phyloP scores from a whole-genome alignment of 2,888 invertebrate species.

The Leucophenga maculata region DNA sequence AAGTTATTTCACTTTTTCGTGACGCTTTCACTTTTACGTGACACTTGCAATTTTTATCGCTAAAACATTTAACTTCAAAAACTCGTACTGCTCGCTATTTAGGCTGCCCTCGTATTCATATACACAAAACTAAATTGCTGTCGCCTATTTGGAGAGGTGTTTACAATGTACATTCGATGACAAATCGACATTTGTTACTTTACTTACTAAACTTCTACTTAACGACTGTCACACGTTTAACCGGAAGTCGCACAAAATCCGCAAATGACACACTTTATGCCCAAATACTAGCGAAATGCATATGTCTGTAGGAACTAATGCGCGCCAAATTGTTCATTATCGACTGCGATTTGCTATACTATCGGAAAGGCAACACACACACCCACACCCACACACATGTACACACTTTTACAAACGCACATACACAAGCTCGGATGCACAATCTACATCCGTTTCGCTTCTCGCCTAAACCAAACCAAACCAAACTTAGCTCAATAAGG shows the following conservation, averaged over 20 bases:
- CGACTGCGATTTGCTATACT: slow-evolving; percentile 30
- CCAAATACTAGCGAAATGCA: slow-evolving; percentile 19
- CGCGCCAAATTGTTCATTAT: slow-evolving; percentile 49
- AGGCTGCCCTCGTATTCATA: not conserved
- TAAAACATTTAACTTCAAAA: too few relatives aligned
- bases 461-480: too few relatives aligned
- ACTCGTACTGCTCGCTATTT: not conserved
- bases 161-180: slow-evolving; percentile 42
- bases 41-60: too few relatives aligned
- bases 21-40: too few relatives aligned
- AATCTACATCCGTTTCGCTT: not conserved
- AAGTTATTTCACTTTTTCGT: too few relatives aligned
- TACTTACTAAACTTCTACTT: slow-evolving; percentile 31
- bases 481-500: too few relatives aligned
- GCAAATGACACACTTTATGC: slow-evolving; percentile 57
- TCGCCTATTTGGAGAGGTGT: slow-evolving; percentile 16
- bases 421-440: not conserved
- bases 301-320: slow-evolving; percentile 27
- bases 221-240: slow-evolving; percentile 31
- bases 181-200: slow-evolving; percentile 54
- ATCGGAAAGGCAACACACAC: not conserved
- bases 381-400: not conserved
- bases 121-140: not conserved
- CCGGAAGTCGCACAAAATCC: slow-evolving; percentile 58
- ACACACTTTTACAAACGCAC: not conserved